A percentile compares a stretch with the other conserved stretches of the same genome.
Evolutionary conservation across 2,888 invertebrate genomes (phyloP).

Genomic region (Actias luna): DNA sequence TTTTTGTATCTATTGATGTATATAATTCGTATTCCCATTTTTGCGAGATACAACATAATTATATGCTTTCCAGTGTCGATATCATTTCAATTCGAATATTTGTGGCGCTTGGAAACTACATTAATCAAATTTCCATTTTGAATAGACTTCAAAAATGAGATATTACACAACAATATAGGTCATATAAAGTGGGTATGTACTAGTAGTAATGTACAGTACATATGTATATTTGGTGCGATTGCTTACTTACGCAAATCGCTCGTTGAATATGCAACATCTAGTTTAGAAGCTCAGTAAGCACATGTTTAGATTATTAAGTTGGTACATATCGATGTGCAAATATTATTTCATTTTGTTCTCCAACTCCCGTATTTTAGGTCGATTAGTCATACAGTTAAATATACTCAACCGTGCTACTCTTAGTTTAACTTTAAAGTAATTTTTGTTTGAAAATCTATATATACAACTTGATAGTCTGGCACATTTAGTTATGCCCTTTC

Average conservation of each 20-base stretch:
- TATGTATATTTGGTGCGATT: slow-evolving; percentile 69
- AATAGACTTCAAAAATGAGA: slow-evolving; percentile 1
- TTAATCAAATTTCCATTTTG: too few species aligned
- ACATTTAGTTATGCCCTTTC: too few species aligned
- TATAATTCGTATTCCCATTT: too few species aligned
- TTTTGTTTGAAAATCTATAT: neutral
- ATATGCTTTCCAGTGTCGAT: too few species aligned
- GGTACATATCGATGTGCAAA: slow-evolving; percentile 52
- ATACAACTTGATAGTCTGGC: neutral
- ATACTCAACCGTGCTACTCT: neutral
- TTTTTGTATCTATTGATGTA: too few species aligned
- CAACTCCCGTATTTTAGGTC: slow-evolving; percentile 29
- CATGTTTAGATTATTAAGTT: slow-evolving; percentile 78
- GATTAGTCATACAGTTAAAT: too few species aligned
- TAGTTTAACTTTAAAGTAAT: neutral
- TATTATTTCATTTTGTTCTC: slow-evolving; percentile 42
- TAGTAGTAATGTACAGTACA: slow-evolving; percentile 63
- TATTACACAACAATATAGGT: slow-evolving; percentile 14
- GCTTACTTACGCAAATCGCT: slow-evolving; percentile 80
- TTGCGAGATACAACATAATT: too few species aligned
- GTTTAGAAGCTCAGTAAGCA: slow-evolving; percentile 77
- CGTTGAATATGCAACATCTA: slow-evolving; percentile 80
- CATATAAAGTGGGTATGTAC: slow-evolving; percentile 4
- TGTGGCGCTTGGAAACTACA: too few species aligned
- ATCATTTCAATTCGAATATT: too few species aligned